phyloP scores from a whole-genome alignment of 2,888 invertebrate species.

The Lypha dubia region DNA sequence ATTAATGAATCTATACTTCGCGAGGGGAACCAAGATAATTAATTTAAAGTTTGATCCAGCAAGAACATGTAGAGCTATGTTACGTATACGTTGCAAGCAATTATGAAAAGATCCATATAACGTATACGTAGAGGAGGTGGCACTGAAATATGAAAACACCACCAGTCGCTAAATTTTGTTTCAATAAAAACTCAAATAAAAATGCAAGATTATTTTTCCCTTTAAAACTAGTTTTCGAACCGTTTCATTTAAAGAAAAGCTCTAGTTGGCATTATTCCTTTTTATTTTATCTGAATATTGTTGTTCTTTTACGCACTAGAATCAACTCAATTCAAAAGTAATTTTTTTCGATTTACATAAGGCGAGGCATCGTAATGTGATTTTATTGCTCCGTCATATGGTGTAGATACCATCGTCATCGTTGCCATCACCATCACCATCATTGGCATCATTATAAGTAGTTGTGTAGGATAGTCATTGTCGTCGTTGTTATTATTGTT shows the following conservation, averaged over 20 bases:
- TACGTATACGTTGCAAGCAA: too few relatives aligned
- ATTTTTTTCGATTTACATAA: conserved; percentile 40
- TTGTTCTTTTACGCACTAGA: conserved; percentile 32
- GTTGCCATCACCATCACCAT: neutral
- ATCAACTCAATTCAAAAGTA: conserved; percentile 41
- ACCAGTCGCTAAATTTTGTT: too few relatives aligned
- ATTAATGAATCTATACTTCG: too few relatives aligned
- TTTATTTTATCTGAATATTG: neutral
- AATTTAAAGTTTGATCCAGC: too few relatives aligned
- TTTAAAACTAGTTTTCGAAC: neutral
- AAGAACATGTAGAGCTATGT: too few relatives aligned
- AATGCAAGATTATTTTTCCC: too few relatives aligned
- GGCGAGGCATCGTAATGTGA: conserved; percentile 44
- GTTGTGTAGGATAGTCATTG: neutral
- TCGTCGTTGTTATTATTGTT: conserved; percentile 6
- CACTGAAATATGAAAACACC: too few relatives aligned
- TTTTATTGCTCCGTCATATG: conserved; percentile 51
- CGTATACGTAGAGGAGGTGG: too few relatives aligned
- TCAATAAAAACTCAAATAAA: too few relatives aligned
- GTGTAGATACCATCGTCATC: conserved; percentile 31
- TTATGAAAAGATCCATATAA: too few relatives aligned
- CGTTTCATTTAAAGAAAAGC: neutral
- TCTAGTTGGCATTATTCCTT: conserved; percentile 12
- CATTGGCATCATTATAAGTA: conserved; percentile 33
- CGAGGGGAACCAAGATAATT: too few relatives aligned